phyloP scores from a whole-genome alignment of 37 sponge, comb jelly and placozoan species.

The Agelas oroides region DNA sequence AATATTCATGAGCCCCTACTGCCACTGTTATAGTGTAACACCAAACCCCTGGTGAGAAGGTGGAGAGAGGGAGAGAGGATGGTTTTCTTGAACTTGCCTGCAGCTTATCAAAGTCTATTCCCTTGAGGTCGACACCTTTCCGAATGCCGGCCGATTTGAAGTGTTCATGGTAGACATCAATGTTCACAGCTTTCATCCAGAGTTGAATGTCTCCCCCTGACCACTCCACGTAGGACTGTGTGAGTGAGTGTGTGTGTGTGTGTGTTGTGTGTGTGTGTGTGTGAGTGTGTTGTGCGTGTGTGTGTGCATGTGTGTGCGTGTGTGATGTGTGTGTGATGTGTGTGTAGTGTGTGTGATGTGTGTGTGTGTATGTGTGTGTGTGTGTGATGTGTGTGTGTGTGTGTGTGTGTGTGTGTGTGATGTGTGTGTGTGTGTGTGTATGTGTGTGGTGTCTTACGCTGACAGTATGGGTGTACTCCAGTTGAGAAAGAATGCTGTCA shows the following conservation, averaged over 20 bases:
- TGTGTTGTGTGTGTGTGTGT: no score
- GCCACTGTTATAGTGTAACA: no score
- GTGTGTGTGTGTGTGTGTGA: no score
- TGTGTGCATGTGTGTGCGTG: no score
- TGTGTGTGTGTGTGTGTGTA: constrained; percentile 39
- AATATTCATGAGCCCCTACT: no score
- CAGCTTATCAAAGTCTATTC: constrained; percentile 24
- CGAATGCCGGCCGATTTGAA: constrained; percentile 44
- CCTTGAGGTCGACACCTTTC: constrained; percentile 45
- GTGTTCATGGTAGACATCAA: constrained; percentile 48
- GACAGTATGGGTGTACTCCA: constrained; percentile 31
- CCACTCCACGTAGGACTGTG: constrained; percentile 77
- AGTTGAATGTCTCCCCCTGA: constrained; percentile 43
- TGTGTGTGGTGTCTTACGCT: neutral
- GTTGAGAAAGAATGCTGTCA: neutral
- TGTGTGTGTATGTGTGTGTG: no score
- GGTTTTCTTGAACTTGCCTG: neutral
- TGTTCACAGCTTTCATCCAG: constrained; percentile 81
- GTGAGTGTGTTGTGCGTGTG: no score
- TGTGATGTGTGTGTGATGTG: no score
- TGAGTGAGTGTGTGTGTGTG: neutral
- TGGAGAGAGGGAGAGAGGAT: no score
- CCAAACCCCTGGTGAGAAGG: no score
- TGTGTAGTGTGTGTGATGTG: no score
- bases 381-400: no score